phyloP scores from a whole-genome alignment of 2,888 invertebrate genomes.

The Drosophila meridiana region DNA sequence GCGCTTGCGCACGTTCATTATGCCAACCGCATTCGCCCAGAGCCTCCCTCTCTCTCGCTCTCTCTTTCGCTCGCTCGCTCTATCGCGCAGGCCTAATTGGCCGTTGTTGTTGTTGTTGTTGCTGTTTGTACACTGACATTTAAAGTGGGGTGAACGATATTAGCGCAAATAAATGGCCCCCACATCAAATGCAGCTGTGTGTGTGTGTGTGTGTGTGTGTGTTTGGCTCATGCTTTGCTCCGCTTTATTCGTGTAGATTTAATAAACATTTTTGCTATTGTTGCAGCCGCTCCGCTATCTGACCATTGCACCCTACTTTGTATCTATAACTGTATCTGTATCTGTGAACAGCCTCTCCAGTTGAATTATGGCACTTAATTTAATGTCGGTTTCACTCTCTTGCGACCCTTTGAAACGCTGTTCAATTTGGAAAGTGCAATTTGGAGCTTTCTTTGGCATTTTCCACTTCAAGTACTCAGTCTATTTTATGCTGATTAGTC shows the following conservation, averaged over 20 bases:
- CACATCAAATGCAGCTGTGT: conserved; percentile 71
- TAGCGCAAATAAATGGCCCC: conserved; percentile 78
- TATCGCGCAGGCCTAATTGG: conserved; percentile 60
- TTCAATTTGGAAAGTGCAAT: conserved; percentile 41
- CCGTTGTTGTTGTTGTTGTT: conserved; percentile 25
- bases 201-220: background rate
- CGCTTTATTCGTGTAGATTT: conserved; percentile 65
- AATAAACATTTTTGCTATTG: conserved; percentile 68
- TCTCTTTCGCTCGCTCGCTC: background rate
- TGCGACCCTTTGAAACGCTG: conserved; percentile 35
- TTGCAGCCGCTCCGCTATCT: conserved; percentile 50
- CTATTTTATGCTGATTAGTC: conserved; percentile 29
- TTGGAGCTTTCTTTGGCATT: conserved; percentile 27
- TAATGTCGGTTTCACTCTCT: conserved; percentile 37
- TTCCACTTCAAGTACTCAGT: conserved; percentile 13
- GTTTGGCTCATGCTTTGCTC: conserved; percentile 20
- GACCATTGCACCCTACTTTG: conserved; percentile 52
- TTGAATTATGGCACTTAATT: conserved; percentile 60
- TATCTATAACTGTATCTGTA: background rate
- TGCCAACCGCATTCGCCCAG: conserved; percentile 17
- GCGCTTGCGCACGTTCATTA: conserved; percentile 54
- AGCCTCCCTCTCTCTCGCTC: conserved; percentile 7
- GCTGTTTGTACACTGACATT: conserved; percentile 69
- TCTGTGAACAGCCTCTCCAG: conserved; percentile 37
- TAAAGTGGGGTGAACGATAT: conserved; percentile 81